Percentiles rank a stretch among this genome's conserved stretches.
phyloP scores from a whole-genome alignment of 1,140 invertebrate species.

The Grapholita molesta region DNA sequence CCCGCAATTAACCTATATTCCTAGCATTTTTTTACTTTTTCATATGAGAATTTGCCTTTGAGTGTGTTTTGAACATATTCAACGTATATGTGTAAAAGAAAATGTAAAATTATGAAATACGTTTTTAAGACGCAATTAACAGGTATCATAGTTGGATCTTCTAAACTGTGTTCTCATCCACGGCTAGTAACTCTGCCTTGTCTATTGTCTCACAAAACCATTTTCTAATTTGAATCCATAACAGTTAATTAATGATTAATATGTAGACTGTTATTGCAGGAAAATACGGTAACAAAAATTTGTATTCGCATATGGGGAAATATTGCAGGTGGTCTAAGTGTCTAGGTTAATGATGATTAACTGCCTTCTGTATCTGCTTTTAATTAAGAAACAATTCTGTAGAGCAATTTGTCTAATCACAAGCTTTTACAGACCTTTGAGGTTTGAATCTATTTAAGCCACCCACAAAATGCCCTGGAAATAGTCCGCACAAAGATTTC shows the following conservation, averaged over 20 bases:
- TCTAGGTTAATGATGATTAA: not conserved
- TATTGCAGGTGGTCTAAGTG: slow-evolving; percentile 7
- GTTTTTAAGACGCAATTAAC: not conserved
- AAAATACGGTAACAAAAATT: not conserved
- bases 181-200: too few species aligned
- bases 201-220: too few species aligned
- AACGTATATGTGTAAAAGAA: not conserved
- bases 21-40: too few species aligned
- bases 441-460: not conserved
- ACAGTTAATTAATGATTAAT: too few species aligned
- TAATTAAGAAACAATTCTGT: slow-evolving; percentile 7
- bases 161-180: too few species aligned
- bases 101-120: too few species aligned
- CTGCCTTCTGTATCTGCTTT: too few species aligned
- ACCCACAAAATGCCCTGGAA: not conserved
- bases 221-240: too few species aligned
- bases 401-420: slow-evolving; percentile 12
- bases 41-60: not conserved
- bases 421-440: slow-evolving; percentile 30
- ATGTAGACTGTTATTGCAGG: not conserved
- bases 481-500: not conserved
- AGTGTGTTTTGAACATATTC: not conserved
- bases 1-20: slow-evolving; percentile 66
- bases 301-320: not conserved
- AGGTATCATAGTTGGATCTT: too few species aligned